These are phyloP conservation scores for Morelia viridis DNA, from an alignment of 2,797 vertebrate genomes.

Conservation along the genomic window DNA sequence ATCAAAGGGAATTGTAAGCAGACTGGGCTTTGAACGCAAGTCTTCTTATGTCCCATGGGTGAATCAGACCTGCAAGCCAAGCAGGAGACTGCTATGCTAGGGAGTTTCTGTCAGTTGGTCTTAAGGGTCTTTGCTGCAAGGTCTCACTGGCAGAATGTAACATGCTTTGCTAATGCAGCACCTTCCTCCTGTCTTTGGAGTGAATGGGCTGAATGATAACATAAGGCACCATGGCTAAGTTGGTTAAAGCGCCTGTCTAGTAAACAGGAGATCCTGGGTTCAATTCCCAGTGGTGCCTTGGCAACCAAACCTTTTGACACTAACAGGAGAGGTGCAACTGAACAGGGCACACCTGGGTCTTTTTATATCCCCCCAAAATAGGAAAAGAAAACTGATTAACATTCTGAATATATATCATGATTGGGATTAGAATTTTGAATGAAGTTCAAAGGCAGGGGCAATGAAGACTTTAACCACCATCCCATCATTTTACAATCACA, in stretches of 20 bases:
- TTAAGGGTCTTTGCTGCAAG: neutral
- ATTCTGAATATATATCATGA: neutral
- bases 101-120: too few relatives aligned
- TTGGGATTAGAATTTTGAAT: neutral
- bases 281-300: neutral
- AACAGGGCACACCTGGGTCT: neutral
- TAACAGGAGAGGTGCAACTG: neutral
- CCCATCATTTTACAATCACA: neutral
- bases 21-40: neutral
- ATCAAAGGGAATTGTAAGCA: too few relatives aligned
- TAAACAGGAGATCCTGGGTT: constrained; percentile 21
- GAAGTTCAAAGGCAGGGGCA: neutral
- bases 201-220: neutral
- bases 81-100: too few relatives aligned
- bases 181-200: neutral
- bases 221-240: neutral
- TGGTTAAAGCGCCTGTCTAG: constrained; percentile 6
- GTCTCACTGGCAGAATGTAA: neutral
- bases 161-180: neutral
- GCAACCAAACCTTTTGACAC: neutral
- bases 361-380: neutral
- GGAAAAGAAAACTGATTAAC: neutral
- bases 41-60: neutral
- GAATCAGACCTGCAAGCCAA: neutral
- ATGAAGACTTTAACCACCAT: neutral